Percentiles rank a stretch among this genome's conserved stretches.
These are phyloP conservation scores for Sciurus vulgaris DNA, from an alignment of 2,797 vertebrate species.

Conservation along the genomic window DNA sequence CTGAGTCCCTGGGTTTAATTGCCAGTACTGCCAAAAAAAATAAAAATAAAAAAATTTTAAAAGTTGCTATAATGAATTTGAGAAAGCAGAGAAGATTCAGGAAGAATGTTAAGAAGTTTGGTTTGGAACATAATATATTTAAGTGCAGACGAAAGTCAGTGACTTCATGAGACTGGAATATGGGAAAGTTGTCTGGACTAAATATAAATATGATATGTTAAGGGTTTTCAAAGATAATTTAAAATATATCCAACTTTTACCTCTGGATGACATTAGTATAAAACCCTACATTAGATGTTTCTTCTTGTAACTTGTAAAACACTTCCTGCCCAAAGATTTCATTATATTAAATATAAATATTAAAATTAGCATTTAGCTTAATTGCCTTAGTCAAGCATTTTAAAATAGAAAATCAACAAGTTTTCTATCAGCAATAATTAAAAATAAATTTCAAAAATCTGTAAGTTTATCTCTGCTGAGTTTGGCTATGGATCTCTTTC, in stretches of 20 bases:
- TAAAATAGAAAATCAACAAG: neutral
- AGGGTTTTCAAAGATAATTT: neutral
- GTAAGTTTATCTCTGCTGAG: neutral
- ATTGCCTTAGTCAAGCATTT: neutral
- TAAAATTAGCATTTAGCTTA: neutral
- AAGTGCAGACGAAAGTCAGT: neutral
- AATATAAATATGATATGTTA: neutral
- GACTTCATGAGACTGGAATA: neutral
- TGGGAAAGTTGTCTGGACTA: neutral
- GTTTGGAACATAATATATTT: neutral
- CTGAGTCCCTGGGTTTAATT: neutral
- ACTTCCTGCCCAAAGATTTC: neutral
- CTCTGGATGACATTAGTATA: neutral
- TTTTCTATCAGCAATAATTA: slow-evolving; percentile 6
- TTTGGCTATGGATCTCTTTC: neutral
- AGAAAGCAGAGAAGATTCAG: neutral
- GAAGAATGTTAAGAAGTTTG: neutral
- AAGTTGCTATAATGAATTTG: neutral
- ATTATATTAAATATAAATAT: neutral
- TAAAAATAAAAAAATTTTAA: too few species aligned
- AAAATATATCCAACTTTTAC: neutral
- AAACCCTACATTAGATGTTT: neutral
- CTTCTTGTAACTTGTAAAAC: neutral
- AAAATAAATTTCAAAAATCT: neutral
- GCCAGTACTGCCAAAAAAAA: neutral